Evolutionary conservation across 1,140 invertebrate genomes (phyloP).

Genomic region (Lordiphosa stackelbergi): DNA sequence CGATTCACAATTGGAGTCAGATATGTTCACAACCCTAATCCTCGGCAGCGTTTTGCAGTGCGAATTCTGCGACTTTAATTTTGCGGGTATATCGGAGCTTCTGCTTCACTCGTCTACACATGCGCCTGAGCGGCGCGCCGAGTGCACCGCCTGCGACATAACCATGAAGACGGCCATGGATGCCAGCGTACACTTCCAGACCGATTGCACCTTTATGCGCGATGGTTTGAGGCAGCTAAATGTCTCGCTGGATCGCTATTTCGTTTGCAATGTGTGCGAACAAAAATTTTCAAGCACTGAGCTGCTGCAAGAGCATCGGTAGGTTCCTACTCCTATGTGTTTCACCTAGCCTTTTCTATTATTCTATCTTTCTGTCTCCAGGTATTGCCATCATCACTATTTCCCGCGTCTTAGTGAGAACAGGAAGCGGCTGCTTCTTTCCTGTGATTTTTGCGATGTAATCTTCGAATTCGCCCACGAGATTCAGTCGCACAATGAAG

Average conservation of each 20-base stretch:
- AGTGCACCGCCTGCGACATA: constrained; percentile 79
- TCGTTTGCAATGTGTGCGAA: constrained; percentile 78
- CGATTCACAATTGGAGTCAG: neutral
- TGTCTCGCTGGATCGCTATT: constrained; percentile 57
- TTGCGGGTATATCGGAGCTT: constrained; percentile 77
- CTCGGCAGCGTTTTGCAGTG: constrained; percentile 78
- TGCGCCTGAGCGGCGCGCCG: constrained; percentile 78
- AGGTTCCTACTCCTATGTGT: constrained; percentile 5
- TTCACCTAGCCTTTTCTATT: neutral
- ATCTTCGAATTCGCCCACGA: constrained; percentile 77
- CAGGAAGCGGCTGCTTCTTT: constrained; percentile 37
- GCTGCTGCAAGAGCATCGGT: constrained; percentile 77
- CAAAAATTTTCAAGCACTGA: constrained; percentile 67
- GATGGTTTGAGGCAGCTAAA: constrained; percentile 54
- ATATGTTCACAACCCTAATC: constrained; percentile 27
- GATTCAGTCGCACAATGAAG: constrained; percentile 75
- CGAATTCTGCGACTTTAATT: constrained; percentile 80
- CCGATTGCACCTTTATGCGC: constrained; percentile 78
- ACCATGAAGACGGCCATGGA: constrained; percentile 78
- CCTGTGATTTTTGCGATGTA: constrained; percentile 65
- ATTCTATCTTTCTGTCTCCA: constrained; percentile 12
- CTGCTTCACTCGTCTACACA: constrained; percentile 78
- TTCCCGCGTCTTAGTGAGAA: constrained; percentile 56
- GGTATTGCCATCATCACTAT: constrained; percentile 59
- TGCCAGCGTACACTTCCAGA: constrained; percentile 79